Evolutionary conservation across 2,113 vertebrate genomes (phyloP), one percentile per base, ranked within the genome.

Genomic region (Burhinus oedicnemus): DNA sequence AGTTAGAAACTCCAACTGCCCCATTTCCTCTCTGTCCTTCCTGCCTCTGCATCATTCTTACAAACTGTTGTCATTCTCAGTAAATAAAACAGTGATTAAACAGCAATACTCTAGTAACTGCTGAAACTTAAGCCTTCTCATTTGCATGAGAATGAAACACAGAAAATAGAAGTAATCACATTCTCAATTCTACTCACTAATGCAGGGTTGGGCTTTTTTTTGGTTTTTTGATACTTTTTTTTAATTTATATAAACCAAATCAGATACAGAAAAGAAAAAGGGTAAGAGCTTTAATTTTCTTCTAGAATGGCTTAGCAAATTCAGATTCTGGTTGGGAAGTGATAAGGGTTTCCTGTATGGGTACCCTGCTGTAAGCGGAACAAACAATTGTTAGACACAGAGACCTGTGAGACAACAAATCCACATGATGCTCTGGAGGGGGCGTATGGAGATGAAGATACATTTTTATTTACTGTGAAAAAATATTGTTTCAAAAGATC

Each of bases 71-170:
- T 75, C 60, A 61, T 71, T 93, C 16, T 72, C 16, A 23, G 45
- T 87, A 95, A 93, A 92, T 87, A 93, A 87, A 87, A 90, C 52
- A 40, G 49, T 90, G 34, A 83, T 94, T 96, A 94, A 90, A 80
- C 20, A 70, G 17, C n/a, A 49, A 29, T 62, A 75, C 32, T 91
- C 47, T n/a, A 89, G 57, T 42, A 93, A 82, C n/a, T 60, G 54
- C 47, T 94, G 71, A 75, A 94, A 93, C 29, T 82, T 81, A 70
- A 91, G 52, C 40, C 9, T 90, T 26, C 19, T 96, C 25, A 90
- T 96, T 90, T 96, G 19, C 79, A 76, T 94, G 40, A 89, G 38
- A 94, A 90, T 75, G 79, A 81, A 96, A 34, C 22, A 83, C 1
- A 21, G 61, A 89, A 89, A 85, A 65, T 4, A 75, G 27, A 96